phyloP scores from a whole-genome alignment of 2,797 vertebrate species.

The Lindbergichthys nudifrons region DNA sequence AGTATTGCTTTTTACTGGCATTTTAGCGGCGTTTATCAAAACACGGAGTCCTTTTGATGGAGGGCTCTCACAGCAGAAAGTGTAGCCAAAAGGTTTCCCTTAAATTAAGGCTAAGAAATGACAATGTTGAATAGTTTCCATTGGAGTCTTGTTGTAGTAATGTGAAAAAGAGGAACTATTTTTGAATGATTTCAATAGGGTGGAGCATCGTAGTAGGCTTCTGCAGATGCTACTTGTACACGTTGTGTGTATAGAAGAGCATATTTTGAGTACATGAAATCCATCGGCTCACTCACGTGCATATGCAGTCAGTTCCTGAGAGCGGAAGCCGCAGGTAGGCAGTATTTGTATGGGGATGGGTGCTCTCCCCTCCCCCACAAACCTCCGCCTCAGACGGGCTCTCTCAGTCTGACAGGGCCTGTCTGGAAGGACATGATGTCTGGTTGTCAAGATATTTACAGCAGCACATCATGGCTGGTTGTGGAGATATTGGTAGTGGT shows the following conservation, averaged over 20 bases:
- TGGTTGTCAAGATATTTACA: conserved; percentile 73
- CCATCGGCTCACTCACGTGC: conserved; percentile 42
- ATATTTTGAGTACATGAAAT: conserved; percentile 16
- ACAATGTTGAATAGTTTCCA: conserved; percentile 10
- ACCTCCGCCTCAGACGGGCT: conserved; percentile 53
- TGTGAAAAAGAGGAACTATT: neutral
- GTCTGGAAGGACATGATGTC: conserved; percentile 70
- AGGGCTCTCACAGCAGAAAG: neutral
- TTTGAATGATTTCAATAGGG: neutral
- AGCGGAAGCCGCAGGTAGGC: conserved; percentile 74
- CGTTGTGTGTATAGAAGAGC: neutral
- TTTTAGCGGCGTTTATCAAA: neutral
- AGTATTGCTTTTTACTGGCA: neutral
- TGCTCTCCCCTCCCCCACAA: conserved; percentile 67
- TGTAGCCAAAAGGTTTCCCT: neutral
- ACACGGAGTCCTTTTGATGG: neutral
- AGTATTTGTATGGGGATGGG: conserved; percentile 53
- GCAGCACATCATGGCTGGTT: conserved; percentile 60
- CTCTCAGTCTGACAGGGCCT: conserved; percentile 56
- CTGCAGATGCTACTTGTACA: neutral
- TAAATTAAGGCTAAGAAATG: neutral
- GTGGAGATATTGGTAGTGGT: conserved; percentile 48
- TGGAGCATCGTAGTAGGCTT: neutral
- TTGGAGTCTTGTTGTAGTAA: neutral
- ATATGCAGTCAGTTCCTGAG: conserved; percentile 47